Conservation (phyloP, 2,888 invertebrate genomes). For the Eilema depressum region DNA sequence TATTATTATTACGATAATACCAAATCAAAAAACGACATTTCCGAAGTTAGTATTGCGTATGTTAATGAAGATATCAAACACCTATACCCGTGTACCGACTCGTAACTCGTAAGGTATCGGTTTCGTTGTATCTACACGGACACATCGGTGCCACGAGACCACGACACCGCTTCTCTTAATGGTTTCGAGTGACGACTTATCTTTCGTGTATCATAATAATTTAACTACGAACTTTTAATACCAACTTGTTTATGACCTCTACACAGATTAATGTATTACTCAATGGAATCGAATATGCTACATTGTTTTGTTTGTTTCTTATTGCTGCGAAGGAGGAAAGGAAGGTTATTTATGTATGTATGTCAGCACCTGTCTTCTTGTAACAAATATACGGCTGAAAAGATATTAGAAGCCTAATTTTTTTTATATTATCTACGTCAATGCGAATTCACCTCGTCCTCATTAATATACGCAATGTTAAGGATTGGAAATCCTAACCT, state of each 20-base stretch:
- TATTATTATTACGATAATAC: not conserved
- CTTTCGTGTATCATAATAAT: slow-evolving; percentile 20
- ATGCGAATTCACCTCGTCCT: no score
- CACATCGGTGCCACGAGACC: not conserved
- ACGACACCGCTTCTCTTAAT: not conserved
- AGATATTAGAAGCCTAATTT: no score
- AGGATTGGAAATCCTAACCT: no score
- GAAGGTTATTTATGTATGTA: not conserved
- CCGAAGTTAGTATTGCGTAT: not conserved
- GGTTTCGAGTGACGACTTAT: slow-evolving; percentile 30
- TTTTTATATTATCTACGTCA: no score
- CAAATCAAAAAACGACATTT: not conserved
- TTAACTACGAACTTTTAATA: slow-evolving; percentile 35
- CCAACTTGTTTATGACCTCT: slow-evolving; percentile 11
- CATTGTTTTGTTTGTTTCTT: not conserved
- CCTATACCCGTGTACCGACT: slow-evolving; percentile 27
- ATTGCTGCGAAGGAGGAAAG: not conserved
- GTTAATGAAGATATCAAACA: slow-evolving; percentile 44
- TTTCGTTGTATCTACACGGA: slow-evolving; percentile 51
- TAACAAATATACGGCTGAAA: no score
- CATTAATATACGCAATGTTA: no score
- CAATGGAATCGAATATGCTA: slow-evolving; percentile 1
- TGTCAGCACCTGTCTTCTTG: no score
- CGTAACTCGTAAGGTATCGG: slow-evolving; percentile 43
- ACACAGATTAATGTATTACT: not conserved